Conservation (phyloP, 37 sponge, comb jelly and placozoan genomes). For the Crambe crambe region DNA sequence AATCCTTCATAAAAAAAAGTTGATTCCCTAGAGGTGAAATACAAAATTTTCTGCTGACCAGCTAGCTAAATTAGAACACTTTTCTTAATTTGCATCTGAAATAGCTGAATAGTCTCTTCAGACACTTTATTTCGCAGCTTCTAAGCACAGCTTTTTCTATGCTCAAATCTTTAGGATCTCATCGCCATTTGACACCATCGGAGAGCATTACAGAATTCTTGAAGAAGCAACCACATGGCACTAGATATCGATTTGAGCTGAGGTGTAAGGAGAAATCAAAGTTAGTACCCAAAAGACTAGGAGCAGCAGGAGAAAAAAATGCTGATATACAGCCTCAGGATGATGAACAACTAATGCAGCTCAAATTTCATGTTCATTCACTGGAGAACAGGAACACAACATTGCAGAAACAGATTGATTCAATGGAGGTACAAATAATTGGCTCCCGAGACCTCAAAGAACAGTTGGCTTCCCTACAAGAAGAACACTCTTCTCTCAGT, state of each 20-base stretch:
- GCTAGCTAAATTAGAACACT: no score
- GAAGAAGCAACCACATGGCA: background rate
- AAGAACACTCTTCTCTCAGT: background rate
- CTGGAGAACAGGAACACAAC: slow-evolving; percentile 15
- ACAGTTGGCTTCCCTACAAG: background rate
- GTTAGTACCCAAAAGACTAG: background rate
- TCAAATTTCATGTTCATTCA: slow-evolving; percentile 5
- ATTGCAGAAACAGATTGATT: slow-evolving; percentile 19
- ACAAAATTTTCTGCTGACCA: no score
- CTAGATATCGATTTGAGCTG: slow-evolving; percentile 30
- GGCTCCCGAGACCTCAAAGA: background rate
- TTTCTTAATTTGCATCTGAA: no score
- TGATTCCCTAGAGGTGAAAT: no score
- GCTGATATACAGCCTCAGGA: no score
- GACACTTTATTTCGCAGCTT: no score
- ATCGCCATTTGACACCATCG: background rate
- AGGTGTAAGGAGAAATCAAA: background rate
- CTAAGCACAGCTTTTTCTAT: background rate
- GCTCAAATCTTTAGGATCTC: background rate
- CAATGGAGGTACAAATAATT: background rate
- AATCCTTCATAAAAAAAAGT: background rate
- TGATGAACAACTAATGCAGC: background rate
- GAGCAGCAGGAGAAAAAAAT: background rate
- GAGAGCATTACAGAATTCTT: background rate
- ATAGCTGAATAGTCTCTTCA: no score